Conservation (phyloP, 1,140 invertebrate genomes). For the Drosophila varians region DNA sequence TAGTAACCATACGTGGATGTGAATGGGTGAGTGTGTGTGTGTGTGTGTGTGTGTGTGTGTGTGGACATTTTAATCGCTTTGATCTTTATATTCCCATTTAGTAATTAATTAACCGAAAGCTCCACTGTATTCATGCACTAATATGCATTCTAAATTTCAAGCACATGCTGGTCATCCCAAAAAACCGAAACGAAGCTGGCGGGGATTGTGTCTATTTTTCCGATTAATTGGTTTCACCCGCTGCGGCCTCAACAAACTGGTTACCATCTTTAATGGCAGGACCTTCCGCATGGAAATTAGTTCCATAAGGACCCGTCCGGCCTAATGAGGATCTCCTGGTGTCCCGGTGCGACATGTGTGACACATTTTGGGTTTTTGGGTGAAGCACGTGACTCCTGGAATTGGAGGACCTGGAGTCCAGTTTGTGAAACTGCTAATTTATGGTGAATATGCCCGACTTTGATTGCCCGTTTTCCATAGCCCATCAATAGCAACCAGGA, state of each 20-base stretch:
- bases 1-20: conserved; percentile 44
- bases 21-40: too few relatives aligned
- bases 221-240: conserved; percentile 45
- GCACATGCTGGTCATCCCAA: conserved; percentile 12
- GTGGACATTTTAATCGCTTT: conserved; percentile 62
- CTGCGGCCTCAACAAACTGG: not conserved
- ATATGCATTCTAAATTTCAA: conserved; percentile 45
- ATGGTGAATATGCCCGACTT: conserved; percentile 3
- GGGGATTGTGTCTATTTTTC: conserved; percentile 36
- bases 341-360: too few relatives aligned
- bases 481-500: not conserved
- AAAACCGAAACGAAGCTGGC: conserved; percentile 3
- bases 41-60: too few relatives aligned
- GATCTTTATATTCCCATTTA: conserved; percentile 64
- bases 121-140: conserved; percentile 38
- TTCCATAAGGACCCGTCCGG: not conserved
- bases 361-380: too few relatives aligned
- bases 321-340: conserved; percentile 1
- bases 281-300: not conserved
- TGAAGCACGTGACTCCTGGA: not conserved
- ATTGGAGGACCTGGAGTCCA: not conserved
- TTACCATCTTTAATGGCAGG: not conserved
- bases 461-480: not conserved
- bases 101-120: conserved; percentile 77
- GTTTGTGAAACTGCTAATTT: conserved; percentile 15